Conservation (phyloP, 1,140 invertebrate species). For the Magallana ariakensis region DNA sequence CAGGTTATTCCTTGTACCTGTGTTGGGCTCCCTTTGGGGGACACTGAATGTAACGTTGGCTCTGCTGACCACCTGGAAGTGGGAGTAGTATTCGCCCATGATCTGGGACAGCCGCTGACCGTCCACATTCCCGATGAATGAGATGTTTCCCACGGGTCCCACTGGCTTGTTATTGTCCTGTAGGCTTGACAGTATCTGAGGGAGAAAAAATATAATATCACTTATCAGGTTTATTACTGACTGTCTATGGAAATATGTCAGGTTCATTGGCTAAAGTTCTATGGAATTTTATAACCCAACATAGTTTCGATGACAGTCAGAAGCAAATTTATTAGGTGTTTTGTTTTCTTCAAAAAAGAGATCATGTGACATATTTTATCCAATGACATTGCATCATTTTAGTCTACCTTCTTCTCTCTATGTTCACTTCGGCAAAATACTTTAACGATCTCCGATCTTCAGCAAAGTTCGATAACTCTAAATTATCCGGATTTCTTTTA, state of each 20-base stretch:
- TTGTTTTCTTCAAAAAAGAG: no score
- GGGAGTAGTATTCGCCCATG: conserved; percentile 55
- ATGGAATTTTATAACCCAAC: neutral
- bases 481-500: no score
- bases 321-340: no score
- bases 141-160: conserved; percentile 52
- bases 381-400: no score
- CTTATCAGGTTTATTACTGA: no score
- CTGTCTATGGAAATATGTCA: no score
- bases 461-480: no score
- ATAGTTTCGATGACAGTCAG: no score
- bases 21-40: conserved; percentile 40
- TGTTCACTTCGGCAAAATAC: no score
- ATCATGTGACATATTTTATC: no score
- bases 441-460: no score
- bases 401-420: no score
- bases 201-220: neutral
- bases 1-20: neutral
- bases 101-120: conserved; percentile 40
- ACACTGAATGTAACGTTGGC: conserved; percentile 46
- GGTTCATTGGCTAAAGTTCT: neutral
- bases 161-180: conserved; percentile 40
- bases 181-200: conserved; percentile 25
- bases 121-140: conserved; percentile 48
- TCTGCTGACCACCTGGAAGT: conserved; percentile 44